phyloP scores from a whole-genome alignment of 2,888 invertebrate species.

The Carcina quercana region DNA sequence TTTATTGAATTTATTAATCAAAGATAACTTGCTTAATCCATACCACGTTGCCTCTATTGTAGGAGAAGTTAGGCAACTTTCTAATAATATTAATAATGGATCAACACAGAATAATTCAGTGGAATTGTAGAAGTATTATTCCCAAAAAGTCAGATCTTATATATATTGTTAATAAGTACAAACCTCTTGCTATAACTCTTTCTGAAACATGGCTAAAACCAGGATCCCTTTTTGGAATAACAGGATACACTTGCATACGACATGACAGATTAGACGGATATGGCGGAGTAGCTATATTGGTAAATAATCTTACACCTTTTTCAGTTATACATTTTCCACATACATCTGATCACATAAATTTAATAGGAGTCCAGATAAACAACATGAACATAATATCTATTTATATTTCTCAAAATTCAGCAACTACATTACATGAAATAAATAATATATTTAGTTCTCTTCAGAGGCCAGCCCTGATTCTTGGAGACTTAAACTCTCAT shows the following conservation, averaged over 20 bases:
- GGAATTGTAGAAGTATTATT: constrained; percentile 15
- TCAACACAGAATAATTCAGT: constrained; percentile 7
- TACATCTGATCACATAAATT: constrained; percentile 1
- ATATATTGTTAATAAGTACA: constrained; percentile 5
- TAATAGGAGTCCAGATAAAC: constrained; percentile 12
- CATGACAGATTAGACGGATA: constrained; percentile 19
- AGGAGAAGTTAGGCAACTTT: constrained; percentile 2
- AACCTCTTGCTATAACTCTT: constrained; percentile 9
- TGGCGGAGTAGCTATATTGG: constrained; percentile 12
- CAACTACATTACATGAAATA: constrained; percentile 4
- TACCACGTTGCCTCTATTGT: constrained; percentile 1
- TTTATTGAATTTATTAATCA: background rate
- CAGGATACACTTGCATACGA: constrained; percentile 17
- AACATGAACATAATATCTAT: no score
- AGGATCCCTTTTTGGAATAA: constrained; percentile 8
- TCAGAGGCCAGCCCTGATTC: constrained; percentile 4
- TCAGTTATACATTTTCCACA: constrained; percentile 4
- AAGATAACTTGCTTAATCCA: background rate
- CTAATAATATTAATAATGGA: background rate
- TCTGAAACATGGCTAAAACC: constrained; percentile 17
- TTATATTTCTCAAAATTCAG: constrained; percentile 14
- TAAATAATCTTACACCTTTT: constrained; percentile 1
- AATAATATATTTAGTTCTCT: constrained; percentile 3
- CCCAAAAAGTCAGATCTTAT: constrained; percentile 12
- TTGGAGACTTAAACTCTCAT: constrained; percentile 12